phyloP scores from a whole-genome alignment of 2,888 invertebrate genomes.

The Eupithecia exiguata region DNA sequence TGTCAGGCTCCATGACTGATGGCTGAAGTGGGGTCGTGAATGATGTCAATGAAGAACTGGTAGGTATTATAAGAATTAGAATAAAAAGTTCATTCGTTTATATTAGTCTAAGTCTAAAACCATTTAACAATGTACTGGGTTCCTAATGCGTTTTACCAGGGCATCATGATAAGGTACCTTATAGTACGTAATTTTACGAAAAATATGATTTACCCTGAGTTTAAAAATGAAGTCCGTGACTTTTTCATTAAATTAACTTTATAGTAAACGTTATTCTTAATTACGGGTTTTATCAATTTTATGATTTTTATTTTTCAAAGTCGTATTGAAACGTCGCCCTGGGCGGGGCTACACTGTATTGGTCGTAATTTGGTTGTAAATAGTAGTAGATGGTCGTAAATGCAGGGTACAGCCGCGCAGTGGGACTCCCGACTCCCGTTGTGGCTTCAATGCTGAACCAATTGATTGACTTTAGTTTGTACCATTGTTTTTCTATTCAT shows the following conservation, averaged over 20 bases:
- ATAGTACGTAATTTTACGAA: too few species aligned
- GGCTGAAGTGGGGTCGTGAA: too few species aligned
- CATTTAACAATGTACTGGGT: too few species aligned
- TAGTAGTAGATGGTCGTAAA: not conserved
- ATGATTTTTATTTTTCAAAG: not conserved
- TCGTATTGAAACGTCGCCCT: not conserved
- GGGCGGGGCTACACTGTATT: slow-evolving; percentile 12
- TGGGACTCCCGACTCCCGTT: slow-evolving; percentile 3
- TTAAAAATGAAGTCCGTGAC: not conserved
- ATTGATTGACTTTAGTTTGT: slow-evolving; percentile 6
- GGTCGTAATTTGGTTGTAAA: slow-evolving; percentile 19
- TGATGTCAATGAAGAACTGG: too few species aligned
- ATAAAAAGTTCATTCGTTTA: too few species aligned
- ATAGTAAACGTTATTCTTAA: not conserved
- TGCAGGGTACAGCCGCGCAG: slow-evolving; percentile 21
- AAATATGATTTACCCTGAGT: not conserved
- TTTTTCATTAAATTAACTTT: not conserved
- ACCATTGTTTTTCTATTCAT: slow-evolving; percentile 12
- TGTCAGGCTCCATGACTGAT: too few species aligned
- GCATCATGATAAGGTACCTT: too few species aligned
- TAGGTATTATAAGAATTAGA: too few species aligned
- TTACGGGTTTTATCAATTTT: not conserved
- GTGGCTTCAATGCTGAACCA: not conserved
- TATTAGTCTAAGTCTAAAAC: too few species aligned
- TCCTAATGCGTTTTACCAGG: too few species aligned